These are phyloP conservation scores for Todiramphus saurophagus DNA, from an alignment of 2,113 vertebrate genomes.

Conservation along the genomic window DNA sequence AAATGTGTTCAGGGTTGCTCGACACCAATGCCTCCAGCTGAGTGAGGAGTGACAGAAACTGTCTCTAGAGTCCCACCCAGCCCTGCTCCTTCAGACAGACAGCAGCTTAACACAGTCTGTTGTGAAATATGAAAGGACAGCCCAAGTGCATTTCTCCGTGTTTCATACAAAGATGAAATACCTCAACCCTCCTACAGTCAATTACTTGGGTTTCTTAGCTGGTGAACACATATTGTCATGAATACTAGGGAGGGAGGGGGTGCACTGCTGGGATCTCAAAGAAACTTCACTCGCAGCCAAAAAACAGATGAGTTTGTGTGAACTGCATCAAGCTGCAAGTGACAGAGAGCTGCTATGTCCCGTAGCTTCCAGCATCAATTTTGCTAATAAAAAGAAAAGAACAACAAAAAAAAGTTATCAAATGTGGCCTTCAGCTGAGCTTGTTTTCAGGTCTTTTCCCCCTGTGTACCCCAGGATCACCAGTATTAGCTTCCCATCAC, in stretches of 20 bases:
- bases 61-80: not conserved
- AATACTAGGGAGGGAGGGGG: not conserved
- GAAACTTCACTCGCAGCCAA: not conserved
- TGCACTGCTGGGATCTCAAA: not conserved
- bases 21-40: not conserved
- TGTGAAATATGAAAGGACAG: not conserved
- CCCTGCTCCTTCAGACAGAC: not conserved
- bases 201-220: not conserved
- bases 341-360: not conserved
- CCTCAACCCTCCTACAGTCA: not conserved
- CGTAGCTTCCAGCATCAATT: not conserved
- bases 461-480: not conserved
- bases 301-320: not conserved
- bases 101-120: not conserved
- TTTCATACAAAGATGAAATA: not conserved
- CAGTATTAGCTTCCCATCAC: not conserved
- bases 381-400: not conserved
- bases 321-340: not conserved
- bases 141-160: not conserved
- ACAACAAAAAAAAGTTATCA: not conserved
- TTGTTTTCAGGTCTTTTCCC: not conserved
- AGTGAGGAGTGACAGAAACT: not conserved
- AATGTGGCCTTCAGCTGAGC: not conserved
- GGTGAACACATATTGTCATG: not conserved
- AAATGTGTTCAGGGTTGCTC: not conserved